Evolutionary conservation across 2,888 invertebrate species (phyloP), one percentile per base, ranked within the genome.

Genomic region (Neoaliturus tenellus): DNA sequence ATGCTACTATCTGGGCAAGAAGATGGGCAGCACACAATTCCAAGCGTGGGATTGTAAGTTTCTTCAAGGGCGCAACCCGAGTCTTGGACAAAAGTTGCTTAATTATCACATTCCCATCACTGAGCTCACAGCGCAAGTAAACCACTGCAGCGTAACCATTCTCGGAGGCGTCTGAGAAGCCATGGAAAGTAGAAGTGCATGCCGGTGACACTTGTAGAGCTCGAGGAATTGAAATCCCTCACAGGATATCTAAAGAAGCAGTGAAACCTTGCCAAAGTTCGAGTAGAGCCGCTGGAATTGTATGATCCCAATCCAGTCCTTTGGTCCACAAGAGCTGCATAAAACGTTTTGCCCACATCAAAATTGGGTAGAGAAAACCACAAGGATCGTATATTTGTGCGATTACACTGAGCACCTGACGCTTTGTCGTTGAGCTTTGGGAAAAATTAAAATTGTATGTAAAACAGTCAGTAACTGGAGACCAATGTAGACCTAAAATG

Each of bases 1-100:
- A 69, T 4, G 69, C 31, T n/a, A 69, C 71, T 41, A 89, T 67
- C 87, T 87, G 23, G 85, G 85, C 87, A 86, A 89, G 75, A 82
- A 86, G 80, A 80, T 81, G 31, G 14, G 86, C 71, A 39, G 71
- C n/a, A n/a, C 86, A 84, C 20, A 89, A 81, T 39, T 88, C 87
- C 6, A 89, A 82, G 6, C 88, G 82, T 8, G 87, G 87, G 28
- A 88, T 81, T 0, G 87, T 86, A 6, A 85, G 78, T n/a, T 69
- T 75, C 55, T 88, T 88, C 10, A 78, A 62, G 28, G 84, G 84
- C 12, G 84, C 84, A n/a, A 83, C 80, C 20, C 80, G 51, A 23
- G 75, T 82, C n/a, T 83, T 85, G 17, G 85, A 78, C 8, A 78
- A 51, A 0, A 85, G 80, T 8, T 82, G 28, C 20, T 62, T 35